Evolutionary conservation across 2,888 invertebrate species (phyloP).

Genomic region (Agonum fuliginosum): DNA sequence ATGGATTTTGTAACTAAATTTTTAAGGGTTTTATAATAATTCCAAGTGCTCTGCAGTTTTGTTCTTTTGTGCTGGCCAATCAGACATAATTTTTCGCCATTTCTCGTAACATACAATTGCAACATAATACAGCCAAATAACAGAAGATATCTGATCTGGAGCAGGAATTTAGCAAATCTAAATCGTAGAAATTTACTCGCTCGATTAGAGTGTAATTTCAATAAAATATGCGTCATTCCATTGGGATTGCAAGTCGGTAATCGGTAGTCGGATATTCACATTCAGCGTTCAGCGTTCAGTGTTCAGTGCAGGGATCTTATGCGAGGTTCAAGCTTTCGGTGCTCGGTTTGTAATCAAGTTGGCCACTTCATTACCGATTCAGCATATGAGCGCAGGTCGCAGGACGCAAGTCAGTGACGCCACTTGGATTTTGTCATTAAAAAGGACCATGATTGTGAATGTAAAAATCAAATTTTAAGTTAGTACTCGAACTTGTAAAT

Average conservation of each 20-base stretch:
- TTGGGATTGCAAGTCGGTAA: not conserved
- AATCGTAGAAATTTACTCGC: not conserved
- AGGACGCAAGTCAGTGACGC: too few species aligned
- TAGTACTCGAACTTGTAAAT: too few species aligned
- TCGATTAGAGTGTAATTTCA: constrained; percentile 19
- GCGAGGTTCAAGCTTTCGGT: not conserved
- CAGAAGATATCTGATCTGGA: not conserved
- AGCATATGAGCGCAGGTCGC: constrained; percentile 30
- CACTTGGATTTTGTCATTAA: too few species aligned
- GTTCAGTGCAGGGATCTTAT: not conserved
- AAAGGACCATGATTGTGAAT: too few species aligned
- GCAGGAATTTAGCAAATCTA: not conserved
- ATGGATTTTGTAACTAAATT: too few species aligned
- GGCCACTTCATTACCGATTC: constrained; percentile 44
- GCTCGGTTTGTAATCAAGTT: constrained; percentile 25
- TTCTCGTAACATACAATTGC: too few species aligned
- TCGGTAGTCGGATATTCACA: not conserved
- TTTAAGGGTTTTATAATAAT: too few species aligned
- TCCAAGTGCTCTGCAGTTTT: too few species aligned
- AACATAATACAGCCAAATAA: too few species aligned
- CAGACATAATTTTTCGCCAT: too few species aligned
- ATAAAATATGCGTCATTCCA: constrained; percentile 18
- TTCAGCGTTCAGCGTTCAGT: not conserved
- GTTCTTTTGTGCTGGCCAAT: too few species aligned
- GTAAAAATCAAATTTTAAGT: too few species aligned